Evolutionary conservation across 37 sponge, comb jelly and placozoan species (phyloP).

Genomic region (Cliona cf. orientalis): DNA sequence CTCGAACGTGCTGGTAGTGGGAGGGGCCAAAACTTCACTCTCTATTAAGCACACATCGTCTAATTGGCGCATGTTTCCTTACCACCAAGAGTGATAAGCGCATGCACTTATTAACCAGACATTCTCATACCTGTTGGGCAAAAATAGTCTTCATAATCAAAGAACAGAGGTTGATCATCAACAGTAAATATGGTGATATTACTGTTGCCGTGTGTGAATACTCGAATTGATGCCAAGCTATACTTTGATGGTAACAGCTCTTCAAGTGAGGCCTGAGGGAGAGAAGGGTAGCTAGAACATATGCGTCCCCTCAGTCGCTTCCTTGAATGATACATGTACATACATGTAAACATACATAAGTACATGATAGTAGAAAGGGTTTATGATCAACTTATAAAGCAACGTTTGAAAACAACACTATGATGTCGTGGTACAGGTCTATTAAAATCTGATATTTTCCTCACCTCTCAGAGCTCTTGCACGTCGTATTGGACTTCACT

Average conservation of each 20-base stretch:
- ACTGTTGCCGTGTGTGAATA: background rate
- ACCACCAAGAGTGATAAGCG: too few relatives aligned
- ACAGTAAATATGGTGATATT: background rate
- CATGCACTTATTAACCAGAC: too few relatives aligned
- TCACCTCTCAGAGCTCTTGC: background rate
- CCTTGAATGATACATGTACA: background rate
- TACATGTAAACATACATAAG: background rate
- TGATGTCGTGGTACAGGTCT: background rate
- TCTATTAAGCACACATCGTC: too few relatives aligned
- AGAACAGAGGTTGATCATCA: background rate
- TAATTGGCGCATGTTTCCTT: too few relatives aligned
- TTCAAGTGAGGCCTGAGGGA: background rate
- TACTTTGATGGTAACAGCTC: background rate
- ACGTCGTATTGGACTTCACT: background rate
- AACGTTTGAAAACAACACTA: too few relatives aligned
- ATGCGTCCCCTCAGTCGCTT: background rate
- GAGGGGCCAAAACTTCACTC: too few relatives aligned
- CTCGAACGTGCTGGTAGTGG: too few relatives aligned
- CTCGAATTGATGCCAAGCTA: background rate
- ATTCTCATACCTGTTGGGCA: conserved; percentile 1
- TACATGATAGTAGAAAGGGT: too few relatives aligned
- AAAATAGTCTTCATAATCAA: background rate
- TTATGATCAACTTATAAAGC: too few relatives aligned
- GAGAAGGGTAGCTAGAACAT: background rate
- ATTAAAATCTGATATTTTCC: background rate